Base-by-base conservation (phyloP, 2,888 invertebrate species). In the Rhagonycha lutea region DNA sequence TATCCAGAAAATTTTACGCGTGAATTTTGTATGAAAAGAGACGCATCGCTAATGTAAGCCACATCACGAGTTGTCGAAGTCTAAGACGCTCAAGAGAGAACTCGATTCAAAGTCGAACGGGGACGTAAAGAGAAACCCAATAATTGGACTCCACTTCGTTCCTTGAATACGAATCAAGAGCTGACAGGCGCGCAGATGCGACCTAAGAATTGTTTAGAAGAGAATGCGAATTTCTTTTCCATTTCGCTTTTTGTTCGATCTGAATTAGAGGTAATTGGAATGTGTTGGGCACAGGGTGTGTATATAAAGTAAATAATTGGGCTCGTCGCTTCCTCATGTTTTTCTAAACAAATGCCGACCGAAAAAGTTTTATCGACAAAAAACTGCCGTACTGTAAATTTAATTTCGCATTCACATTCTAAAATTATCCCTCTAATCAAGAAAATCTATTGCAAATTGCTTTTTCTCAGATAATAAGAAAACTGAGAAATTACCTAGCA, bases 401-500 rank as follows among this genome's bases (percentile, higher is more conserved):
- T 29, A 60, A 65, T 69, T 72, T 74, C 63, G 29, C 12, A 73
- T 69, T 62, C 71, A 68, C 69, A 77, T 63, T 61, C 70, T 28
- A 32, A 73, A 71, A 74, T 74, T 74, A 72, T 72, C 67, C 61
- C 74, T 74, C 61, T 77, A 77, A 77, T 77, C 77, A 77, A 70
- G 72, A 62, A 77, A 78, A 78, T 78, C 75, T 75, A 78, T 75
- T 78, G 75, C 75, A 78, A 78, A 75, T 78, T 75, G 75, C 73
- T 75, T 78, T 81, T 81, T 81, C 79, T 75, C 78, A 79, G 77
- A 79, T 80, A 81, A 81, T 80, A 79, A 83, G 83, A 83, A 84
- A 84, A 82, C 82, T 81, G 84, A 86, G 85, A 86, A 85, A 85
- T 85, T 83, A 84, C 84, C 82, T 83, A 82, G 82, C 81, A 82